Percentiles rank a stretch among this genome's conserved stretches.
These are phyloP conservation scores for Mythimna loreyi DNA, from an alignment of 2,888 invertebrate species.

Conservation along the genomic window DNA sequence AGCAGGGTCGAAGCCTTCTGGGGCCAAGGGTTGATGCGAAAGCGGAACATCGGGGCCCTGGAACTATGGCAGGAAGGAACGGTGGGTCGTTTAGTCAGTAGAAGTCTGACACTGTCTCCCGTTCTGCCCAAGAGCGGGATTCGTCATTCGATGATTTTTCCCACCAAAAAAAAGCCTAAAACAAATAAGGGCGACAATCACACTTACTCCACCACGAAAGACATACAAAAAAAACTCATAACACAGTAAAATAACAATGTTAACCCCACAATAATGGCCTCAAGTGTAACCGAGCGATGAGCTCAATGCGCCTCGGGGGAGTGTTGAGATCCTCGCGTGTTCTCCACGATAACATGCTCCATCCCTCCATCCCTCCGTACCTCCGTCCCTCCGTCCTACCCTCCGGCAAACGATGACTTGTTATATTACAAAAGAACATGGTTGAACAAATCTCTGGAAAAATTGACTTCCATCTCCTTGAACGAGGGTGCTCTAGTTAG, in stretches of 20 bases:
- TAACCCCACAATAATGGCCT: background rate
- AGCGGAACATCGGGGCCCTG: too few species aligned
- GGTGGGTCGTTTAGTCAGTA: too few species aligned
- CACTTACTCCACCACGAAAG: background rate
- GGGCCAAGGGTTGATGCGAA: too few species aligned
- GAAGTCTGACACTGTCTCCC: too few species aligned
- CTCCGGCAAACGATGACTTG: background rate
- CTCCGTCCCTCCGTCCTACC: too few species aligned
- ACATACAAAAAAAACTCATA: background rate
- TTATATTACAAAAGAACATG: conserved; percentile 15
- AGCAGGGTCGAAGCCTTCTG: too few species aligned
- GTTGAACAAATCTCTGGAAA: conserved; percentile 8
- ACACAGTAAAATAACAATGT: conserved; percentile 12
- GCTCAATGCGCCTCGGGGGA: conserved; percentile 31
- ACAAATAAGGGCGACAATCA: too few species aligned
- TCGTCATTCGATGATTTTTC: too few species aligned
- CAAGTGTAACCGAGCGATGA: conserved; percentile 13
- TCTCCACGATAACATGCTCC: conserved; percentile 4
- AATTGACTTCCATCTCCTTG: background rate
- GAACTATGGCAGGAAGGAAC: too few species aligned
- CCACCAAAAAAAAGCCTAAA: background rate
- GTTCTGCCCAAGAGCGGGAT: too few species aligned
- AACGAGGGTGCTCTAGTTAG: background rate
- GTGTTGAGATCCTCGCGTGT: conserved; percentile 4
- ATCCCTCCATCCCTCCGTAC: too few species aligned